phyloP scores from a whole-genome alignment of 2,113 vertebrate species.

The Podarcis cretensis region DNA sequence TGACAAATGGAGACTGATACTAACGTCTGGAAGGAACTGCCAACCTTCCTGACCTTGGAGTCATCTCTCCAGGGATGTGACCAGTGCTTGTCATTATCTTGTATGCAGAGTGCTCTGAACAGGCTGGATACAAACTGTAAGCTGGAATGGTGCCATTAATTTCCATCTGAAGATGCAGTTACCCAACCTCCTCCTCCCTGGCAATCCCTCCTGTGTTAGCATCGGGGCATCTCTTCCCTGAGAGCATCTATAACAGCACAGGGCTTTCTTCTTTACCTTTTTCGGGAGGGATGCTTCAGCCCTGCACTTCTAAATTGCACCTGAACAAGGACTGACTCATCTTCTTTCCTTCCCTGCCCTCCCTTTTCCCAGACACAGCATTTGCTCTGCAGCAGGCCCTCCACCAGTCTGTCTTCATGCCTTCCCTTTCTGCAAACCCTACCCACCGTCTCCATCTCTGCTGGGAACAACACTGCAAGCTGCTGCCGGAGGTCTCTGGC shows the following conservation, averaged over 20 bases:
- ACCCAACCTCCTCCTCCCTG: conserved; percentile 70
- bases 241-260: conserved; percentile 46
- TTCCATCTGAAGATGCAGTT: conserved; percentile 68
- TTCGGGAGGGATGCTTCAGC: neutral
- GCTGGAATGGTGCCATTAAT: conserved; percentile 61
- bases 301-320: conserved; percentile 33
- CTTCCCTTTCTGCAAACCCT: conserved; percentile 81
- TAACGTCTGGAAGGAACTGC: conserved; percentile 50
- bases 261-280: conserved; percentile 23
- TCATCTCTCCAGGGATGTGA: conserved; percentile 2
- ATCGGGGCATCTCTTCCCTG: conserved; percentile 67
- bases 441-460: conserved; percentile 86
- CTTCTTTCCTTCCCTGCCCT: conserved; percentile 10
- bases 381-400: conserved; percentile 88
- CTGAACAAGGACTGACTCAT: conserved; percentile 23
- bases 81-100: conserved; percentile 40
- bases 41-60: conserved; percentile 29
- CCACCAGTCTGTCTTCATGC: conserved; percentile 90
- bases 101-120: neutral
- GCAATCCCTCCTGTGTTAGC: conserved; percentile 65
- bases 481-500: conserved; percentile 88
- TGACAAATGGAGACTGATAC: conserved; percentile 51
- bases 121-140: conserved; percentile 47
- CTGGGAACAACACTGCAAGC: conserved; percentile 92
- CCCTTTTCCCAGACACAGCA: conserved; percentile 65